Evolutionary conservation across 1,140 invertebrate genomes (phyloP).

Genomic region (Belonocnema kinseyi): DNA sequence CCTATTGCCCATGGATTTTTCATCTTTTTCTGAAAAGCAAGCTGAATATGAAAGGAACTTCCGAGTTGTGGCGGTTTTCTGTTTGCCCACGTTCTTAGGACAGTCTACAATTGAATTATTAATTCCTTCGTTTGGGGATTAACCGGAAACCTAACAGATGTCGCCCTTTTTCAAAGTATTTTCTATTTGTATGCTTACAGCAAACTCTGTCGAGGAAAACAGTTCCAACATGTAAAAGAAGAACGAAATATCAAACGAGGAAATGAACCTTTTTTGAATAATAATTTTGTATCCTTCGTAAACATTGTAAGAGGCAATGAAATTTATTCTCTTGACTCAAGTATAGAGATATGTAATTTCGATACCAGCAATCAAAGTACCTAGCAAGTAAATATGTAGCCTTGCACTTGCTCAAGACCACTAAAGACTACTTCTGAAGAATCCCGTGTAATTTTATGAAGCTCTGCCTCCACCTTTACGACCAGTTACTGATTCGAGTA

Average conservation of each 20-base stretch:
- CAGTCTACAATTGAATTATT: background rate
- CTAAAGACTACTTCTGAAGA: background rate
- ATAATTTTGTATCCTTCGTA: slow-evolving; percentile 10
- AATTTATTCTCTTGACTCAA: background rate
- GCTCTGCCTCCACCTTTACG: slow-evolving; percentile 10
- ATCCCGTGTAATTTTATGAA: slow-evolving; percentile 17
- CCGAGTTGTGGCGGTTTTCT: slow-evolving; percentile 6
- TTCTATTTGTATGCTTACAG: too few relatives aligned
- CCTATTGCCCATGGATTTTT: background rate
- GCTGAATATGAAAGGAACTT: slow-evolving; percentile 3
- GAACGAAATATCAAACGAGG: background rate
- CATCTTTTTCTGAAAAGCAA: slow-evolving; percentile 3
- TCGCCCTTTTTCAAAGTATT: too few relatives aligned
- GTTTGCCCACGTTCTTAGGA: slow-evolving; percentile 14
- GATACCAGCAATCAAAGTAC: background rate
- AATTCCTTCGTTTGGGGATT: background rate
- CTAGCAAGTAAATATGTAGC: background rate
- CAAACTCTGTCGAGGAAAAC: too few relatives aligned
- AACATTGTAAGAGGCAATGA: slow-evolving; percentile 20
- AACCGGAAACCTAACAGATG: too few relatives aligned
- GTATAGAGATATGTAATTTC: background rate
- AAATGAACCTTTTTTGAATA: background rate
- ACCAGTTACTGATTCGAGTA: slow-evolving; percentile 12
- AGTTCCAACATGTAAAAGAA: too few relatives aligned
- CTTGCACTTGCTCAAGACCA: slow-evolving; percentile 4